These are phyloP conservation scores for Pseudomyrmex dendroicus DNA, from an alignment of 1,140 invertebrate species.

Conservation along the genomic window DNA sequence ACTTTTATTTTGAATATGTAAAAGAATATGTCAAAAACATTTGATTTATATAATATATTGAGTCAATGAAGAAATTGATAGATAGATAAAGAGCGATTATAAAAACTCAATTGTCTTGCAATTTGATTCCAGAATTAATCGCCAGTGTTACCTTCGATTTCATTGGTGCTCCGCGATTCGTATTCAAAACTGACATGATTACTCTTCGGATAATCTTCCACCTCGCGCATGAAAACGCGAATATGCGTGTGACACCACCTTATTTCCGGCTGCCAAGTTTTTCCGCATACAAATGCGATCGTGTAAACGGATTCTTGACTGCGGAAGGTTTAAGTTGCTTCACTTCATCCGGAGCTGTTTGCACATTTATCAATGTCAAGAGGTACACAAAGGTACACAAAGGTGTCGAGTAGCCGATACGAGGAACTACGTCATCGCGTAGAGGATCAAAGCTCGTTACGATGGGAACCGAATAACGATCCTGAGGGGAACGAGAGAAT, in stretches of 20 bases:
- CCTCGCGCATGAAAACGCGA: not conserved
- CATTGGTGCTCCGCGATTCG: not conserved
- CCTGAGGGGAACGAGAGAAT: conserved; percentile 29
- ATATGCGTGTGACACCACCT: not conserved
- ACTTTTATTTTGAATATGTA: not conserved
- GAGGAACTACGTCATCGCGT: conserved; percentile 51
- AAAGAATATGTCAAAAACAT: not conserved
- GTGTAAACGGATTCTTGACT: conserved; percentile 49
- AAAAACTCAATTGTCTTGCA: not conserved
- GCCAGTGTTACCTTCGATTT: not conserved
- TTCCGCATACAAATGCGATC: conserved; percentile 35
- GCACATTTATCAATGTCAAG: conserved; percentile 50
- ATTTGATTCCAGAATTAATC: not conserved
- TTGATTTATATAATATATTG: not conserved
- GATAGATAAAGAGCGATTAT: not conserved
- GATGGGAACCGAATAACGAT: conserved; percentile 34
- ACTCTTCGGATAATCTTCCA: not conserved
- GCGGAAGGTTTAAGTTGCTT: conserved; percentile 28
- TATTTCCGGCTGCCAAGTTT: conserved; percentile 35
- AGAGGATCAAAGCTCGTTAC: conserved; percentile 74
- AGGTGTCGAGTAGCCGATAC: conserved; percentile 73
- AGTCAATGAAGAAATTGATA: not conserved
- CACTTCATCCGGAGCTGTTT: conserved; percentile 58
- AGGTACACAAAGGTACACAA: conserved; percentile 71
- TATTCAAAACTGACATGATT: not conserved